A percentile compares a stretch with the other conserved stretches of the same genome.
phyloP scores from a whole-genome alignment of 2,113 vertebrate species.

The Oriolus oriolus region DNA sequence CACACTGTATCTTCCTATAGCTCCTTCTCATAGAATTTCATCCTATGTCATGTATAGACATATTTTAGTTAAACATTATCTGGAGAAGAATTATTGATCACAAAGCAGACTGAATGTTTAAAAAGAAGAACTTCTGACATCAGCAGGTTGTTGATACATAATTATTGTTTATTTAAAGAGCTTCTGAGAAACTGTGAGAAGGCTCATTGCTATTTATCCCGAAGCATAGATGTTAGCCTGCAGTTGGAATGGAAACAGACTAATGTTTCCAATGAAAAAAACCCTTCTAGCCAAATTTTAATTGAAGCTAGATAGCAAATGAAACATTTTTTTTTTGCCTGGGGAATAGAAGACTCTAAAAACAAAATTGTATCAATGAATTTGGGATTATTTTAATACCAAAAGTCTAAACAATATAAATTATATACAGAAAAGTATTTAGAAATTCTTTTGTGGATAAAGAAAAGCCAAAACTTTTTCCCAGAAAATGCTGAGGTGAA shows the following conservation, averaged over 20 bases:
- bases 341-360: background rate
- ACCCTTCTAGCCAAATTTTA: background rate
- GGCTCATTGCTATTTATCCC: background rate
- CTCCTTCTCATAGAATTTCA: background rate
- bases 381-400: background rate
- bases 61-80: background rate
- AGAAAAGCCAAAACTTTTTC: background rate
- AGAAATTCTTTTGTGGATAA: background rate
- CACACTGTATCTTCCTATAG: background rate
- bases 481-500: background rate
- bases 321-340: background rate
- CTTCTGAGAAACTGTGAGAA: conserved; percentile 4
- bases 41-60: background rate
- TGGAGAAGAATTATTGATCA: background rate
- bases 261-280: background rate
- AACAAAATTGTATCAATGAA: conserved; percentile 9
- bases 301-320: background rate
- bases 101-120: background rate
- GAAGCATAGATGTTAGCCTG: background rate
- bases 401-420: background rate
- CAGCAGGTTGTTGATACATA: background rate
- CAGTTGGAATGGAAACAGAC: background rate
- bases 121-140: background rate
- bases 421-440: background rate
- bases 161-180: background rate